phyloP scores from a whole-genome alignment of 2,113 vertebrate species.

The Burhinus oedicnemus region DNA sequence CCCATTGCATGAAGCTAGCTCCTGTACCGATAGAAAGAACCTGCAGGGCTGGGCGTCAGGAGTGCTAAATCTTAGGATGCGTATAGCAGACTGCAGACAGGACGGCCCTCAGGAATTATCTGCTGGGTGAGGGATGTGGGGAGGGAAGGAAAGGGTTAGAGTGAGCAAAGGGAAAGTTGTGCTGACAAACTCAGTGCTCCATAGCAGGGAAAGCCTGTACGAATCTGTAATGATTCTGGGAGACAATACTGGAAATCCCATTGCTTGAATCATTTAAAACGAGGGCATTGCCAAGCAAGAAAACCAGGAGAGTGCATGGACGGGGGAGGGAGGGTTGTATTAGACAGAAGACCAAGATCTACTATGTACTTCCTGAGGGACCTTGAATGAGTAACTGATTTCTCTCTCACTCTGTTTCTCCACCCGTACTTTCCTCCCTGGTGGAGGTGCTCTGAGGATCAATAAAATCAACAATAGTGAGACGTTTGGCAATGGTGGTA shows the following conservation, averaged over 20 bases:
- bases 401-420: background rate
- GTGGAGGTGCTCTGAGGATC: background rate
- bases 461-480: background rate
- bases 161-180: background rate
- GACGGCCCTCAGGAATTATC: background rate
- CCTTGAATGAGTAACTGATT: background rate
- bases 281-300: background rate
- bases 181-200: background rate
- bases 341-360: background rate
- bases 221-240: background rate
- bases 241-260: background rate
- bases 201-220: background rate
- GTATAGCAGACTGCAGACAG: background rate
- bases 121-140: background rate
- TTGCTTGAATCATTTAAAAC: background rate
- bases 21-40: background rate
- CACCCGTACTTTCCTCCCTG: background rate
- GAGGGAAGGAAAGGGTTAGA: background rate
- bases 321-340: background rate
- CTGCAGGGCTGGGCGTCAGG: background rate
- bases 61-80: constrained; percentile 18
- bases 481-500: background rate
- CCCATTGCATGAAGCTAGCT: constrained; percentile 1
- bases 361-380: background rate
- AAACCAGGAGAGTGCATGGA: background rate